Evolutionary conservation across 2,888 invertebrate genomes (phyloP).

Genomic region (Hypomecis atomaria): DNA sequence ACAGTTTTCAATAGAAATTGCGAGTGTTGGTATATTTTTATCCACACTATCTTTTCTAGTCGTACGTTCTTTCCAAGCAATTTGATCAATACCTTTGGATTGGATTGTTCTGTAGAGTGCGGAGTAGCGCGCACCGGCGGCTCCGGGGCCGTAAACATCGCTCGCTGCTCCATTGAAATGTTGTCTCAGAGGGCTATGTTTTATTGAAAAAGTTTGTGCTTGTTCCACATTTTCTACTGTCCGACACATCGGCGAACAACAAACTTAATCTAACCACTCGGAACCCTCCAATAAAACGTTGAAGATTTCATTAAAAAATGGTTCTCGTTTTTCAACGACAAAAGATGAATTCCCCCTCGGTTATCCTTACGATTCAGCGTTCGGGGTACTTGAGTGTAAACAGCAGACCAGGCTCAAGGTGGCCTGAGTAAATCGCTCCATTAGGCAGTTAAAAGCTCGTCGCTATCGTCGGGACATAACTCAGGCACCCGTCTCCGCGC

Average conservation of each 20-base stretch:
- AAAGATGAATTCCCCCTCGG: constrained; percentile 54
- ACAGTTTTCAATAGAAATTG: constrained; percentile 18
- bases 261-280: constrained; percentile 29
- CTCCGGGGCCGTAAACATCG: constrained; percentile 71
- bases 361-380: constrained; percentile 52
- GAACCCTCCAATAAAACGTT: constrained; percentile 18
- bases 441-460: constrained; percentile 85
- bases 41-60: constrained; percentile 24
- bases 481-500: constrained; percentile 82
- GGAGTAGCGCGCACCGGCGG: constrained; percentile 53
- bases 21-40: constrained; percentile 21
- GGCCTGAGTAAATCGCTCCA: constrained; percentile 83
- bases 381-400: constrained; percentile 66
- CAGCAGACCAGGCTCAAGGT: constrained; percentile 75
- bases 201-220: constrained; percentile 81
- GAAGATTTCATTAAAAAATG: constrained; percentile 38
- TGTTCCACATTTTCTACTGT: constrained; percentile 51
- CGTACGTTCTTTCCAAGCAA: constrained; percentile 51
- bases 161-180: constrained; percentile 75
- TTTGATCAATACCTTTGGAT: constrained; percentile 72
- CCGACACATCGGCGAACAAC: constrained; percentile 47
- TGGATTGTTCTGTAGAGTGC: constrained; percentile 68
- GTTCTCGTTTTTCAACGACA: constrained; percentile 46
- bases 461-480: constrained; percentile 83
- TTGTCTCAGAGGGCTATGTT: constrained; percentile 79